These are phyloP conservation scores for Ecdyonurus torrentis DNA, from an alignment of 2,888 invertebrate species.

Conservation along the genomic window DNA sequence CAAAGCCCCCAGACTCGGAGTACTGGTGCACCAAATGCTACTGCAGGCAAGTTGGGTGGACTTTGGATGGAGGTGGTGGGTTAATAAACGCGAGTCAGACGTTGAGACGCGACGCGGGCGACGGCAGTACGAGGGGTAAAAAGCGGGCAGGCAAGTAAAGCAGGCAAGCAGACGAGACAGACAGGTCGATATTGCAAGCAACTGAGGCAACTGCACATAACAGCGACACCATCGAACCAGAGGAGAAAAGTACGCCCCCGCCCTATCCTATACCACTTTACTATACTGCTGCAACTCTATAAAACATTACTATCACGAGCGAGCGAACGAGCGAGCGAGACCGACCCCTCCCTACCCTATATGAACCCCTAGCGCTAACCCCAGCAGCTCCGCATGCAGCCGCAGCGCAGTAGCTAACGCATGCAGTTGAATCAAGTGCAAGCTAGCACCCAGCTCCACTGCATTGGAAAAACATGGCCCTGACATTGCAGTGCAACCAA, in stretches of 20 bases:
- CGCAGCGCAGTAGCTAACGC: no score
- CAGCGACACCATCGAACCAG: not conserved
- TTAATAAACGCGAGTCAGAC: not conserved
- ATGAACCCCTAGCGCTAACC: no score
- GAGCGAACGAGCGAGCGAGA: no score
- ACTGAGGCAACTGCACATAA: not conserved
- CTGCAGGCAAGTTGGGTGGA: not conserved
- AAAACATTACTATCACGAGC: not conserved
- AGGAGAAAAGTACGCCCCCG: not conserved
- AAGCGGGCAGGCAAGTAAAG: no score
- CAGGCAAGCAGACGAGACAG: not conserved
- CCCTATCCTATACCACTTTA: not conserved
- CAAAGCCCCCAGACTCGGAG: not conserved
- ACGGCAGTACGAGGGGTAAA: not conserved
- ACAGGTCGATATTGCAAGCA: constrained; percentile 2
- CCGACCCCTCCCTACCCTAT: no score
- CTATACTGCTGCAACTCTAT: no score
- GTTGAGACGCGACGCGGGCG: not conserved
- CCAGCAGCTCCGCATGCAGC: no score
- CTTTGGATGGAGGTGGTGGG: not conserved
- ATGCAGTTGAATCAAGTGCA: no score
- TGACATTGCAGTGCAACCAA: not conserved
- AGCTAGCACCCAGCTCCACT: not conserved
- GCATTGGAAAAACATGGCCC: no score
- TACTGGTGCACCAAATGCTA: not conserved